Percentiles rank a stretch among this genome's conserved stretches.
phyloP scores from a whole-genome alignment of 2,888 invertebrate genomes.

The Trisateles emortualis region DNA sequence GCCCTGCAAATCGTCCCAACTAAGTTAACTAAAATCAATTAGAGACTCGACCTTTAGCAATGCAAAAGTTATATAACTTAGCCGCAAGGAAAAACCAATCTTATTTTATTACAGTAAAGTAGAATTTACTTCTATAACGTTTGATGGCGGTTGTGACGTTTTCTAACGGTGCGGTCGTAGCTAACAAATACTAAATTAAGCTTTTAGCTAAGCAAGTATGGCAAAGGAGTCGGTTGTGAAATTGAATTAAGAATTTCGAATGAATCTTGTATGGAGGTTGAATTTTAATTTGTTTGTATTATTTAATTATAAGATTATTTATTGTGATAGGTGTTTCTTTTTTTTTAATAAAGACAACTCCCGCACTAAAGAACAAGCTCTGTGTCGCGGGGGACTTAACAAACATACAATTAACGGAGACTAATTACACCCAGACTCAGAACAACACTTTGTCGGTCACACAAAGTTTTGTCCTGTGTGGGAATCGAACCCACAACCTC shows the following conservation, averaged over 20 bases:
- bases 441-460: no score
- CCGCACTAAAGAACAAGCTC: no score
- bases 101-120: constrained; percentile 30
- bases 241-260: constrained; percentile 58
- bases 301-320: background rate
- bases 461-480: no score
- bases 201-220: constrained; percentile 62
- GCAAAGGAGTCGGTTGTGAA: constrained; percentile 52
- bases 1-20: background rate
- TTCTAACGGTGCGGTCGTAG: constrained; percentile 31
- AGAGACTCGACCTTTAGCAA: background rate
- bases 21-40: background rate
- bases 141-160: constrained; percentile 46
- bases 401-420: no score
- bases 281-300: constrained; percentile 13
- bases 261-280: constrained; percentile 28
- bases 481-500: no score
- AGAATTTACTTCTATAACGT: constrained; percentile 16
- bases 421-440: no score
- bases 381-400: no score
- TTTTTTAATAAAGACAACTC: no score
- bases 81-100: constrained; percentile 29
- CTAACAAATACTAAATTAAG: constrained; percentile 72
- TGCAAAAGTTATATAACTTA: constrained; percentile 27
- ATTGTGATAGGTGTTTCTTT: no score